A percentile compares a stretch with the other conserved stretches of the same genome.
Evolutionary conservation across 2,888 invertebrate genomes (phyloP).

Genomic region (Tachina grossa): DNA sequence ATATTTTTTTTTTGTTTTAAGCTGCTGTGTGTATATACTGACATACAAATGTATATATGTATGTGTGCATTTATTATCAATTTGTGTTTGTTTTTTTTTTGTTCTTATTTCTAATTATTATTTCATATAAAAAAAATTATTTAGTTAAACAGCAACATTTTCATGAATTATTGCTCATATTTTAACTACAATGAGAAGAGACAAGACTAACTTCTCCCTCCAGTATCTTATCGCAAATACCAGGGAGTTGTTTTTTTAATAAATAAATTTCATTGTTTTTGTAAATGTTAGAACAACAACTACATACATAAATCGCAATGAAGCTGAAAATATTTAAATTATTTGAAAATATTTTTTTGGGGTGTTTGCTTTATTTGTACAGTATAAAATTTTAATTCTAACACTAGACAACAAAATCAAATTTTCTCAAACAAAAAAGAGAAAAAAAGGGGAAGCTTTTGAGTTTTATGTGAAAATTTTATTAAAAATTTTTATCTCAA

Average conservation of each 20-base stretch:
- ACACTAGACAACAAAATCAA: too few species aligned
- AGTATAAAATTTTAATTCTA: neutral
- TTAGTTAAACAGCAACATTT: conserved; percentile 17
- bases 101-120: conserved; percentile 30
- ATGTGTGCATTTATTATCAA: conserved; percentile 62
- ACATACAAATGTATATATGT: too few species aligned
- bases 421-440: too few species aligned
- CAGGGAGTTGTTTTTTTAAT: neutral
- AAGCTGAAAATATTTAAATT: neutral
- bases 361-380: neutral
- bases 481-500: too few species aligned
- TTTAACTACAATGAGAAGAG: neutral
- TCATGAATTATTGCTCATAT: neutral
- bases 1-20: conserved; percentile 7
- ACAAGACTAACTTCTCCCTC: neutral
- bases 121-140: conserved; percentile 26
- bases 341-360: neutral
- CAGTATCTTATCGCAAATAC: conserved; percentile 47
- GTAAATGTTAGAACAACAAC: conserved; percentile 12
- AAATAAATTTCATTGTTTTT: neutral
- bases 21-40: conserved; percentile 53
- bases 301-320: conserved; percentile 11
- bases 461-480: too few species aligned
- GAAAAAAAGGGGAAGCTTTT: too few species aligned
- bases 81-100: conserved; percentile 27